Evolutionary conservation across 2,888 invertebrate species (phyloP), one percentile per base, ranked within the genome.

Genomic region (Agapostemon virescens): DNA sequence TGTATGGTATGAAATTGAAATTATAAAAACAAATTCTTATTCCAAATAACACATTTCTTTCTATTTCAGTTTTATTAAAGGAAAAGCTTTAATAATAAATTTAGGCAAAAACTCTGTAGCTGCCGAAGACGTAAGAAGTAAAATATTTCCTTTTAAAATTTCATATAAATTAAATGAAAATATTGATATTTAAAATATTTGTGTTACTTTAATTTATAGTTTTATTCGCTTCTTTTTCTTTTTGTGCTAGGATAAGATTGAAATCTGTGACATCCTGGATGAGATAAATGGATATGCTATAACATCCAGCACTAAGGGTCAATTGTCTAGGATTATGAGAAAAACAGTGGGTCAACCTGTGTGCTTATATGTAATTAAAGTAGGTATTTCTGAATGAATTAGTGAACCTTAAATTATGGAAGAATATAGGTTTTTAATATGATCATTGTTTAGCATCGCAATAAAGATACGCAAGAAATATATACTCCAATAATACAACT

Each of bases 201-300:
- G 15, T 40, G 7, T 55, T 26, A 6, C 15, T 26, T 23, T 55
- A 1, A 49, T 30, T 74, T 63, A 30, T 61, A 73, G 45, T 33
- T 70, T 9, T 20, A 70, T 80, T 74, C 23, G 15, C 88, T 88
- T n/a, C n/a, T n/a, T n/a, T n/a, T 80, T 73, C 81, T 67, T 30
- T 40, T 33, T 3, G n/a, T n/a, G 89, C 78, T 64, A 95, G 95
- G 93, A 93, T 75, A 94, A 94, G 88, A 93, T 95, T 58, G 93
- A 94, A 88, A 90, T 94, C 49, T 95, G 95, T 7, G 95, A 96
- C 90, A 92, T 95, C 33, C 89, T 96, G 72, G 95, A 95, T 87
- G 95, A 95, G 86, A 92, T 96, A 86, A 95, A 95, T 90, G 94
- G 94, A n/a, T 93, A 93, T 74, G 91, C 92, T 17, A 93, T 95